These are phyloP conservation scores for Piprites chloris DNA, from an alignment of 2,113 vertebrate genomes.

Conservation along the genomic window DNA sequence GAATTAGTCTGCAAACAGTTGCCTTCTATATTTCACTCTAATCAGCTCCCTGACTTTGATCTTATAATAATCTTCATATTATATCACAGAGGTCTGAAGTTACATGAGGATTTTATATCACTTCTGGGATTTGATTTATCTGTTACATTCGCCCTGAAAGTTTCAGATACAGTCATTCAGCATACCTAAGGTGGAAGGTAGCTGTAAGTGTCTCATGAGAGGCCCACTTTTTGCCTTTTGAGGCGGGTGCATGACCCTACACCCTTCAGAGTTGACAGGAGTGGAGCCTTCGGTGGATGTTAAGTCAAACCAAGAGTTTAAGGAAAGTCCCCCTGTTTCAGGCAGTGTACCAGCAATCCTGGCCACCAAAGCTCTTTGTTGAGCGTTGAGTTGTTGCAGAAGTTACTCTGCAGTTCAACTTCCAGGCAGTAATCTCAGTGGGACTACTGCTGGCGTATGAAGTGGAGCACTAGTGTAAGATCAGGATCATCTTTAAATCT, in stretches of 20 bases:
- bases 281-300: neutral
- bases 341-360: neutral
- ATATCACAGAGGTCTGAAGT: neutral
- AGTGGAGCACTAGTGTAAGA: neutral
- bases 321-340: conserved; percentile 23
- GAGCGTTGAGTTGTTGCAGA: neutral
- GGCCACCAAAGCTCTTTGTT: neutral
- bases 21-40: neutral
- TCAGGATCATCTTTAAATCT: neutral
- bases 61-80: neutral
- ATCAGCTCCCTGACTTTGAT: neutral
- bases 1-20: neutral
- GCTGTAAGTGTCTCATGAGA: neutral
- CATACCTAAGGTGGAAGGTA: neutral
- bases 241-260: neutral
- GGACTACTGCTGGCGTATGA: neutral
- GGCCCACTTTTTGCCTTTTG: neutral
- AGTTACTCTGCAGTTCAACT: neutral
- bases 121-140: conserved; percentile 10
- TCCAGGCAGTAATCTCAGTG: neutral
- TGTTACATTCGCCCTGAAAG: neutral
- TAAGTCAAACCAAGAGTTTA: conserved; percentile 39
- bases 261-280: neutral
- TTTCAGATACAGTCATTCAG: neutral
- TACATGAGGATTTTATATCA: neutral